Evolutionary conservation across 2,113 vertebrate species (phyloP).

Genomic region (Leucopsar rothschildi): DNA sequence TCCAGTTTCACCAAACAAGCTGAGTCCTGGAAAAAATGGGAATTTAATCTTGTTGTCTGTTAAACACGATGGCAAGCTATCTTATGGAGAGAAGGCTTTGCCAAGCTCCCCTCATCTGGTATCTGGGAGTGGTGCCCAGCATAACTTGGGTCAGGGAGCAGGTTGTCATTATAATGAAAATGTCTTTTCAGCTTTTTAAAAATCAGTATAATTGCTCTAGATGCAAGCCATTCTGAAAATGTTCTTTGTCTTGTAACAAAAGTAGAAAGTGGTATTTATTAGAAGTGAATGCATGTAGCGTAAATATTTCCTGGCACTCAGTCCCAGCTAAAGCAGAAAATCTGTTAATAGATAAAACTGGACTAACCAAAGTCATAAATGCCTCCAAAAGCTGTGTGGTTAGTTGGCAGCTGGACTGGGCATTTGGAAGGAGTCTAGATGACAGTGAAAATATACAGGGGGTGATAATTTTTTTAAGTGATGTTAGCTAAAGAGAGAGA

Average conservation of each 20-base stretch:
- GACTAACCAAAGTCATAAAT: background rate
- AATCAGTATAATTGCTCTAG: background rate
- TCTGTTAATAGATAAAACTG: background rate
- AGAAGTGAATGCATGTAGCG: background rate
- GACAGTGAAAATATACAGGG: background rate
- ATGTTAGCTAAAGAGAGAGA: background rate
- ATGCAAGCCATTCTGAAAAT: background rate
- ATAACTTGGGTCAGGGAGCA: background rate
- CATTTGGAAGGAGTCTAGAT: background rate
- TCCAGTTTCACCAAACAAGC: background rate
- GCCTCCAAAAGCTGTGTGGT: background rate
- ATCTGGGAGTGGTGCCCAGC: background rate
- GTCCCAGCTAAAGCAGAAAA: background rate
- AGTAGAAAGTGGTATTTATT: background rate
- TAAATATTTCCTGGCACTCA: background rate
- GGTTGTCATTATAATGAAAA: background rate
- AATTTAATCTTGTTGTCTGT: background rate
- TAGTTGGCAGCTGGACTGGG: background rate
- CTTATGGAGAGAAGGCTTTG: background rate
- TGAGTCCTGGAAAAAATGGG: background rate
- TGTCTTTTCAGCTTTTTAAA: background rate
- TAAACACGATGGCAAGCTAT: background rate
- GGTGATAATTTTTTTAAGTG: background rate
- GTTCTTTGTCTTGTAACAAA: background rate
- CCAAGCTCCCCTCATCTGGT: background rate